Conservation (phyloP, 2,113 vertebrate genomes). For the Vulpes lagopus region DNA sequence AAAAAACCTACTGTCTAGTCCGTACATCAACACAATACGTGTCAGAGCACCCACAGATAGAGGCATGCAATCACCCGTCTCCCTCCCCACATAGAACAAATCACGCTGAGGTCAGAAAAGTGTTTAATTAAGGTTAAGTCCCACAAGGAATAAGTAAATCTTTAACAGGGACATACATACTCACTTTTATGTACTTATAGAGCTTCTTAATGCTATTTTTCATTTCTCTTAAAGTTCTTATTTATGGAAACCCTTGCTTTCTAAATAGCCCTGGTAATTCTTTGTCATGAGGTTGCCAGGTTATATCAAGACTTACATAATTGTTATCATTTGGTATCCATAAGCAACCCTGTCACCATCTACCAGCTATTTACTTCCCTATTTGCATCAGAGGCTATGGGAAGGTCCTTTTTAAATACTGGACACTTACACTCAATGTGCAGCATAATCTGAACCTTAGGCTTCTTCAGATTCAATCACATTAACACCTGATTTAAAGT, state of each 20-base stretch:
- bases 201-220: slow-evolving; percentile 48
- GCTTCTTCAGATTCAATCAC: not conserved
- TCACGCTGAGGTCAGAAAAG: not conserved
- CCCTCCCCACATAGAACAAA: not conserved
- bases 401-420: not conserved
- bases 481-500: not conserved
- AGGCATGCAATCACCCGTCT: rapidly evolving
- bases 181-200: not conserved
- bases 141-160: not conserved
- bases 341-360: not conserved
- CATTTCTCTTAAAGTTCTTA: slow-evolving; percentile 35
- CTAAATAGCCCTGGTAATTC: not conserved
- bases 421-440: not conserved
- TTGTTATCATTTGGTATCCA: not conserved
- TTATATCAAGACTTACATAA: not conserved
- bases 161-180: not conserved
- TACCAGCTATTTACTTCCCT: not conserved
- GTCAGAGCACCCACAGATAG: not conserved
- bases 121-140: not conserved
- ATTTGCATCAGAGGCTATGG: not conserved
- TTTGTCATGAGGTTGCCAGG: not conserved
- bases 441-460: not conserved
- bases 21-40: rapidly evolving
- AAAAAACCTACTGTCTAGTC: not conserved
- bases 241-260: not conserved